phyloP scores from a whole-genome alignment of 2,888 invertebrate genomes.

The Leptarthrus brevirostris region DNA sequence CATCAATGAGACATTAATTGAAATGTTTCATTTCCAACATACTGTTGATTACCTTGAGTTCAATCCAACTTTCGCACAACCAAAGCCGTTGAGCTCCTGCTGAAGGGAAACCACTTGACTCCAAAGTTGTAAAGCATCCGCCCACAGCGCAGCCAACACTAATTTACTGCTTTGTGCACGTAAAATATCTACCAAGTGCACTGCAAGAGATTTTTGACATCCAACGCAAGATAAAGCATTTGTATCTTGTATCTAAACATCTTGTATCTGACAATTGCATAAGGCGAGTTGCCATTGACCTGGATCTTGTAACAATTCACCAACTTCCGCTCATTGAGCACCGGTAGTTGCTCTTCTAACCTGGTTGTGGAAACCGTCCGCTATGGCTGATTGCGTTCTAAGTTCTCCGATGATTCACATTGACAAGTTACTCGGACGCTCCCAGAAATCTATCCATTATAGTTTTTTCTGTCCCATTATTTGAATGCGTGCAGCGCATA shows the following conservation, averaged over 20 bases:
- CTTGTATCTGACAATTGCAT: constrained; percentile 34
- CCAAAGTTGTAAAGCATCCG: constrained; percentile 11
- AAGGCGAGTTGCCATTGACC: constrained; percentile 45
- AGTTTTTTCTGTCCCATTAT: constrained; percentile 31
- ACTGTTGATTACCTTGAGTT: constrained; percentile 26
- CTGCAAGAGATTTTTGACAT: constrained; percentile 26
- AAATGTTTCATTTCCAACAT: constrained; percentile 29
- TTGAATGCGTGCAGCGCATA: not conserved
- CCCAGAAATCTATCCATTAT: constrained; percentile 31
- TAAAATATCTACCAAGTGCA: not conserved
- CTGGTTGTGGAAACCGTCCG: constrained; percentile 9
- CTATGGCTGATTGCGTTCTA: constrained; percentile 29
- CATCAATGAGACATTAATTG: constrained; percentile 36
- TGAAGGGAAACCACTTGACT: constrained; percentile 41
- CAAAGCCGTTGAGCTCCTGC: constrained; percentile 23
- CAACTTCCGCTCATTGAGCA: constrained; percentile 43
- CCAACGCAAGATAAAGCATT: constrained; percentile 29
- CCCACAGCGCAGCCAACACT: constrained; percentile 7
- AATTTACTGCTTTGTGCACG: constrained; percentile 1
- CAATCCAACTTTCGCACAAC: constrained; percentile 33
- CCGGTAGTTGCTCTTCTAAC: constrained; percentile 33
- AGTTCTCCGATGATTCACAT: constrained; percentile 30
- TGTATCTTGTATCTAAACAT: constrained; percentile 14
- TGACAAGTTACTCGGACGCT: constrained; percentile 22
- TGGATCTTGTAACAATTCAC: constrained; percentile 39